Conservation (phyloP, 2,797 vertebrate species). For the Xerus rutilus region DNA sequence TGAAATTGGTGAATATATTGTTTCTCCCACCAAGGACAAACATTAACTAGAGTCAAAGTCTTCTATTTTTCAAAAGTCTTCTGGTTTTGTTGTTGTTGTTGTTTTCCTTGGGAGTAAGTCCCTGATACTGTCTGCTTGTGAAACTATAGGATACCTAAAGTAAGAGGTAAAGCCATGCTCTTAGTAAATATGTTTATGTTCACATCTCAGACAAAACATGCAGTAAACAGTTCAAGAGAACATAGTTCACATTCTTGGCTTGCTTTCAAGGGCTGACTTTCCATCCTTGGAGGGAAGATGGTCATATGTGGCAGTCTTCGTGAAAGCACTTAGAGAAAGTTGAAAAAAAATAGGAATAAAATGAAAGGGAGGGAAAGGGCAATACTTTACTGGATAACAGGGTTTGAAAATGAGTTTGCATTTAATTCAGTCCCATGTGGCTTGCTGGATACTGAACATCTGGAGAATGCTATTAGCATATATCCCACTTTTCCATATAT, state of each 20-base stretch:
- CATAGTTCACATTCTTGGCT: conserved; percentile 43
- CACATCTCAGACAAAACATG: neutral
- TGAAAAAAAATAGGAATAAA: conserved; percentile 61
- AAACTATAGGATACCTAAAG: neutral
- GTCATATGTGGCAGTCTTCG: neutral
- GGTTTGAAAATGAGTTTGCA: conserved; percentile 41
- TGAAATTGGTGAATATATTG: neutral
- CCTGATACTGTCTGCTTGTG: neutral
- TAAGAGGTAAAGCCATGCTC: neutral
- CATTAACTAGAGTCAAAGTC: neutral
- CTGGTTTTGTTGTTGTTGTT: neutral
- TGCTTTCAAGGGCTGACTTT: conserved; percentile 19
- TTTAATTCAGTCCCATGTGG: neutral
- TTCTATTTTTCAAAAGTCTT: neutral
- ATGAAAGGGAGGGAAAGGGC: neutral
- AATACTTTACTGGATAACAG: neutral
- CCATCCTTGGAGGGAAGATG: conserved; percentile 24
- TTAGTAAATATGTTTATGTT: neutral
- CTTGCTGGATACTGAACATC: rapidly evolving
- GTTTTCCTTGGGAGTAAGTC: neutral
- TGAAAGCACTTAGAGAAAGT: conserved; percentile 8
- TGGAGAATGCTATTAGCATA: neutral
- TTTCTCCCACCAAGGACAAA: neutral
- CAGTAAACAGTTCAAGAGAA: neutral
- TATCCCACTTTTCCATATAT: neutral